Evolutionary conservation across 2,888 invertebrate species (phyloP).

Genomic region (Rotaria magnacalcarata): DNA sequence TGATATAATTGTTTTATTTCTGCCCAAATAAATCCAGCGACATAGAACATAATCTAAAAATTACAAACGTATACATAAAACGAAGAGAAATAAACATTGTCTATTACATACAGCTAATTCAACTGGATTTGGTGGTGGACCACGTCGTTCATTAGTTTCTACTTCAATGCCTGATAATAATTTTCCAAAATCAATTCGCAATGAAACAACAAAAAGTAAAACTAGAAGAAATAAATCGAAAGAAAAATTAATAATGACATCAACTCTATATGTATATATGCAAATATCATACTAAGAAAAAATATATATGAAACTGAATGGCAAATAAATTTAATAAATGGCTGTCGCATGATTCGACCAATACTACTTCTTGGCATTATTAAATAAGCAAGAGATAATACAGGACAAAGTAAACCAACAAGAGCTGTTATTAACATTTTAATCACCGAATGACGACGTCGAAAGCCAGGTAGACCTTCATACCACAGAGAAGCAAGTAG

Average conservation of each 20-base stretch:
- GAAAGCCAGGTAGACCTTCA: conserved; percentile 87
- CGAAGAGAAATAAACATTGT: background rate
- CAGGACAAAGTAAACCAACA: conserved; percentile 85
- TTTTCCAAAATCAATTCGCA: conserved; percentile 74
- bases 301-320: conserved; percentile 95
- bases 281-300: conserved; percentile 78
- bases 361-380: conserved; percentile 81
- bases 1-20: conserved; percentile 98
- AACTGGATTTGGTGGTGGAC: conserved; percentile 83
- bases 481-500: conserved; percentile 91
- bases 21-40: conserved; percentile 76
- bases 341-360: conserved; percentile 88
- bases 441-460: conserved; percentile 82
- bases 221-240: conserved; percentile 64
- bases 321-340: conserved; percentile 97
- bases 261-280: no score
- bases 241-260: no score
- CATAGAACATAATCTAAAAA: conserved; percentile 11
- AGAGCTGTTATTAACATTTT: conserved; percentile 85
- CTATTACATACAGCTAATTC: conserved; percentile 68
- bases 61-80: background rate
- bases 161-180: conserved; percentile 70
- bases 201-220: conserved; percentile 88
- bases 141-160: conserved; percentile 64
- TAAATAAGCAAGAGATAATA: conserved; percentile 85